Evolutionary conservation across 1,140 invertebrate genomes (phyloP), one percentile per base, ranked within the genome.

Genomic region (Geopemphigus sp.): DNA sequence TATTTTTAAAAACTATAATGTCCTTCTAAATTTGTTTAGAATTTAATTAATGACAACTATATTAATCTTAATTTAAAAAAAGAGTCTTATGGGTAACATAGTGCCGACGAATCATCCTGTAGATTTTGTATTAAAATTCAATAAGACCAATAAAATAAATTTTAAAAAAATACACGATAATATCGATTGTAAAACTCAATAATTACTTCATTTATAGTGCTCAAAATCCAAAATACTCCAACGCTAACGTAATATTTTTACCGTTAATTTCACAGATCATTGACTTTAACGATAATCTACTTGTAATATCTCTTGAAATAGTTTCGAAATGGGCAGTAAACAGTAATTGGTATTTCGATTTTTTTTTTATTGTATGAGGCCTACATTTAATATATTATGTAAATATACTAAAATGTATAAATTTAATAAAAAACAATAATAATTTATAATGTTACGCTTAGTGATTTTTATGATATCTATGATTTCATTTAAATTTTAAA

Each of bases 211-310:
- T n/a, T n/a, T n/a, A n/a, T n/a, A n/a, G n/a, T n/a, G n/a, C n/a
- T n/a, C n/a, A 47, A 47, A 47, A 47, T 68, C 5, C 14, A 22
- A 47, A 14, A 47, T 47, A 12, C 63, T 66, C 14, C 22, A 19
- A 68, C 10, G 5, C 47, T 39, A 47, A 47, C n/a, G 12, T 68
- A 39, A 39, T 39, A 68, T 66, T n/a, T n/a, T 45, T 15, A 68
- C 14, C 19, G n/a, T 68, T 68, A 45, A 68, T 68, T 68, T 68
- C 64, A 68, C 64, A 45, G n/a, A 39, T 17, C 39, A 68, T 68
- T 68, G 12, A 22, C 22, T 68, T 47, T 68, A 24, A 68, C 22
- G 64, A 47, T 68, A 47, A 22, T 68, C 5, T 47, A 68, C 22
- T 17, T 47, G 39, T 68, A 15, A 17, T 61, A 61, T 61, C 22